Percentiles rank a stretch among this genome's conserved stretches.
Conservation (phyloP, 2,113 vertebrate genomes). For the Alaudala cheleensis region DNA sequence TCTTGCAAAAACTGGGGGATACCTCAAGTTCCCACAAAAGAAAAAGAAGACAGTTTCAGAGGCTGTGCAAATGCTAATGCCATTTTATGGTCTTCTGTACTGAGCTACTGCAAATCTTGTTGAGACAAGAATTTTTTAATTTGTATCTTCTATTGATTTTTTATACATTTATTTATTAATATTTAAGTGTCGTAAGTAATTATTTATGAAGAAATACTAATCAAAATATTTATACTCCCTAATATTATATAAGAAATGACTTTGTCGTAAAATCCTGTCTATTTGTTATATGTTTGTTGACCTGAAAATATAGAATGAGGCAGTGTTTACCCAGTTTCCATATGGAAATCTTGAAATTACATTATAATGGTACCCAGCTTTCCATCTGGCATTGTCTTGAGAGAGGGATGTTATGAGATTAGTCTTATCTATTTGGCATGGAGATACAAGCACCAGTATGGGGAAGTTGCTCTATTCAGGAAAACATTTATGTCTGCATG, state of each 20-base stretch:
- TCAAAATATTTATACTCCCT: constrained; percentile 72
- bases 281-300: constrained; percentile 41
- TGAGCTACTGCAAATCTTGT: not conserved
- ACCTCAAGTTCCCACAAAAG: not conserved
- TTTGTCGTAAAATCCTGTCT: constrained; percentile 69
- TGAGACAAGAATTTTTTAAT: not conserved
- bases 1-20: constrained; percentile 48
- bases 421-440: not conserved
- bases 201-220: constrained; percentile 74
- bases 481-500: not conserved
- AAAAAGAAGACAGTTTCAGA: constrained; percentile 64
- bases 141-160: not conserved
- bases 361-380: not conserved
- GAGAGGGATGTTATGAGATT: not conserved
- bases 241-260: constrained; percentile 27
- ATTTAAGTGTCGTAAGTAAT: constrained; percentile 74
- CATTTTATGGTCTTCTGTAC: not conserved
- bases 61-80: constrained; percentile 24
- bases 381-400: not conserved
- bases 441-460: not conserved
- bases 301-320: not conserved
- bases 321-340: not conserved
- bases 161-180: constrained; percentile 78
- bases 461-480: not conserved
- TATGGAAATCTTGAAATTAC: not conserved